Conservation (phyloP, 2,797 vertebrate genomes). For the Taeniopygia guttata region DNA sequence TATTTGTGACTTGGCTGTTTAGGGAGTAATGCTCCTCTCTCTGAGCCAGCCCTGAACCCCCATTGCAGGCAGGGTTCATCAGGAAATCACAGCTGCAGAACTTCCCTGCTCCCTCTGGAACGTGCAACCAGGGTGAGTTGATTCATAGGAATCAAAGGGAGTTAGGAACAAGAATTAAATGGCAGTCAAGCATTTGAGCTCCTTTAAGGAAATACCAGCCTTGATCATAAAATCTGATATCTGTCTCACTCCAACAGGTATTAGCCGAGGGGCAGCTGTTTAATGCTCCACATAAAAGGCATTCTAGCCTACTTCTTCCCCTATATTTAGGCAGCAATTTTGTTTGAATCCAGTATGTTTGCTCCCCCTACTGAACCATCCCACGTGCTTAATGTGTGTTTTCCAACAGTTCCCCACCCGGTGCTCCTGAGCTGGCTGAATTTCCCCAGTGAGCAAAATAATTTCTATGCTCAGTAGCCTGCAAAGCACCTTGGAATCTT, state of each 20-base stretch:
- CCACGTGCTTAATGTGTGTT: neutral
- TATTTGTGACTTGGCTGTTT: neutral
- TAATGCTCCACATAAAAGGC: neutral
- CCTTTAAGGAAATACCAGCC: slow-evolving; percentile 4
- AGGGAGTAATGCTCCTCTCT: neutral
- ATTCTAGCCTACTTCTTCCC: neutral
- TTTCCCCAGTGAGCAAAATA: slow-evolving; percentile 12
- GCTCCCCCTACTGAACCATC: slow-evolving; percentile 10
- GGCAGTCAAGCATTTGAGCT: neutral
- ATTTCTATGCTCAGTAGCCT: slow-evolving; percentile 33
- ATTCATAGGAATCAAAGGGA: neutral
- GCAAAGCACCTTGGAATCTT: slow-evolving; percentile 28
- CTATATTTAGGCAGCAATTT: neutral
- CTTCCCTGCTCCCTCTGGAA: neutral
- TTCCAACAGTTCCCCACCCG: neutral
- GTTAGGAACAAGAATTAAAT: neutral
- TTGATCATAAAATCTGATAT: neutral
- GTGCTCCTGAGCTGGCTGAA: neutral
- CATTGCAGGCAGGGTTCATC: neutral
- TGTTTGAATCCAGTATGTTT: neutral
- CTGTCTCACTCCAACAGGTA: neutral
- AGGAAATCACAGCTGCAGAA: neutral
- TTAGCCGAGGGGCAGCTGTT: neutral
- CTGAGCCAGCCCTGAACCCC: neutral
- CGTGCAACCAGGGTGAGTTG: neutral